phyloP scores from a whole-genome alignment of 2,888 invertebrate genomes.

The Lasioglossum oenotherae region DNA sequence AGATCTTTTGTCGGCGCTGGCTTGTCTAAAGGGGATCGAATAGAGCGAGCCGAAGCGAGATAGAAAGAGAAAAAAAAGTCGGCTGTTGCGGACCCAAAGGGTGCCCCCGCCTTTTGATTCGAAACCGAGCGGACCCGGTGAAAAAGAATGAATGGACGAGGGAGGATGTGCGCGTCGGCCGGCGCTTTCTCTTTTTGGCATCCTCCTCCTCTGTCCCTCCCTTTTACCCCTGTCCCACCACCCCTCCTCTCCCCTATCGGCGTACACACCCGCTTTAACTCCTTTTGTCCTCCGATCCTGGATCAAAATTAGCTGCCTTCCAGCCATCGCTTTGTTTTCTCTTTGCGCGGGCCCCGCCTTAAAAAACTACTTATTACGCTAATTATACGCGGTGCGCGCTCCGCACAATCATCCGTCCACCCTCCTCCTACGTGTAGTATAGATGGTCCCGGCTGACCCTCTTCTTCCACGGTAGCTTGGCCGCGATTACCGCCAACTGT shows the following conservation, averaged over 20 bases:
- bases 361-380: constrained; percentile 84
- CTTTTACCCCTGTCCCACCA: background rate
- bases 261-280: constrained; percentile 60
- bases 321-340: constrained; percentile 82
- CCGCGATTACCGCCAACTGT: constrained; percentile 81
- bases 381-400: constrained; percentile 80
- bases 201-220: constrained; percentile 43
- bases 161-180: constrained; percentile 79
- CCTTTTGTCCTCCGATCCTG: constrained; percentile 78
- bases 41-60: constrained; percentile 48
- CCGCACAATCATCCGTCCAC: constrained; percentile 56
- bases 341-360: constrained; percentile 76
- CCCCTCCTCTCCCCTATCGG: constrained; percentile 51
- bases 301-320: constrained; percentile 82
- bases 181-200: constrained; percentile 63
- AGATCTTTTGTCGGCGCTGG: constrained; percentile 74
- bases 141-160: constrained; percentile 79
- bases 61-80: constrained; percentile 64
- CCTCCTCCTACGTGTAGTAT: constrained; percentile 27
- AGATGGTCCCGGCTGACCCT: constrained; percentile 34
- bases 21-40: constrained; percentile 59
- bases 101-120: constrained; percentile 79
- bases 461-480: constrained; percentile 58
- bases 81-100: constrained; percentile 74
- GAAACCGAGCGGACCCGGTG: constrained; percentile 72